Conservation (phyloP, 2,113 vertebrate species). For the Bubalus kerabau region DNA sequence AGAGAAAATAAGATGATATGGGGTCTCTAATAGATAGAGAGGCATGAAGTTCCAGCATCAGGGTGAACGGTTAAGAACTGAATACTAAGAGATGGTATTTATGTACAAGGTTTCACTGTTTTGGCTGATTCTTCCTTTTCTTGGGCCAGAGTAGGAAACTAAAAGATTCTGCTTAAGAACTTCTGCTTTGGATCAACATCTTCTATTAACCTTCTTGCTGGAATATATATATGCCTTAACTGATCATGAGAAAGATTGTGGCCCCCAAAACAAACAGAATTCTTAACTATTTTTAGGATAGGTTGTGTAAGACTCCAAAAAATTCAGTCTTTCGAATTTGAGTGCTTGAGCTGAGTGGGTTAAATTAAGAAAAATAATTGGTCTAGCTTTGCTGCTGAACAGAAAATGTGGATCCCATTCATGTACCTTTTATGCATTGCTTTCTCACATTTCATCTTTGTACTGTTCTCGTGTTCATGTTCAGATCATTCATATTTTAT, state of each 20-base stretch:
- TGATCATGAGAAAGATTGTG: not conserved
- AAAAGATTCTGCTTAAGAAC: not conserved
- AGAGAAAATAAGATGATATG: not conserved
- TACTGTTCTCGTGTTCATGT: not conserved
- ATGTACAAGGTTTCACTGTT: not conserved
- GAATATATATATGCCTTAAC: not conserved
- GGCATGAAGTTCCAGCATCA: not conserved
- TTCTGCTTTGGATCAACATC: not conserved
- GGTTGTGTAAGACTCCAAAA: not conserved
- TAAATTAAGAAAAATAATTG: not conserved
- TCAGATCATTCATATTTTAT: slow-evolving; percentile 59
- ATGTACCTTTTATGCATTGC: not conserved
- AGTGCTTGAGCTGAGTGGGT: not conserved
- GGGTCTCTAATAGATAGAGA: not conserved
- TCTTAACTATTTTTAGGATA: not conserved
- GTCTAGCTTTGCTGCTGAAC: not conserved
- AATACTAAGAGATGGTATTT: not conserved
- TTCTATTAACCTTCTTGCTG: not conserved
- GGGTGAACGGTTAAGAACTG: not conserved
- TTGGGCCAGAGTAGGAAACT: not conserved
- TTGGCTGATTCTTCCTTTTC: not conserved
- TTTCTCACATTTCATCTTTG: slow-evolving; percentile 28
- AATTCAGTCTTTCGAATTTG: not conserved
- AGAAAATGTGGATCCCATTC: not conserved
- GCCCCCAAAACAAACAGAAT: not conserved